Conservation (phyloP, 1,140 invertebrate species). For the Drosophila micromelanica region DNA sequence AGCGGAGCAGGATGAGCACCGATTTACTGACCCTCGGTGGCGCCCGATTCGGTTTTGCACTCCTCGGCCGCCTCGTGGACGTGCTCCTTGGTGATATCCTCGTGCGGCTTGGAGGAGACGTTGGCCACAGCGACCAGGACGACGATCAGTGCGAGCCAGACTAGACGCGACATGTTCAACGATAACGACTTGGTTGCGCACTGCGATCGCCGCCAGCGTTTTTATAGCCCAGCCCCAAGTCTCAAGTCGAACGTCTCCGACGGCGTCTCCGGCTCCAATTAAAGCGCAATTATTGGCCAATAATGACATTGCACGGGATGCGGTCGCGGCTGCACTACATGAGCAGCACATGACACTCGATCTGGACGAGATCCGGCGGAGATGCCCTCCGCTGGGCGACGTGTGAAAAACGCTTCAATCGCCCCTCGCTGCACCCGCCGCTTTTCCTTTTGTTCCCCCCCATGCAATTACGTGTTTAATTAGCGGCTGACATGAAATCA, state of each 20-base stretch:
- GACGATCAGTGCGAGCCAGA: conserved; percentile 38
- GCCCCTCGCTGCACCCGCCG: background rate
- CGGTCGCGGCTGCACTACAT: conserved; percentile 59
- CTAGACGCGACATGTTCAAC: conserved; percentile 54
- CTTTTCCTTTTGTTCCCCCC: conserved; percentile 19
- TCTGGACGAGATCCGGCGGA: conserved; percentile 65
- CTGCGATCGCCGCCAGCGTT: conserved; percentile 22
- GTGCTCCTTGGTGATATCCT: conserved; percentile 58
- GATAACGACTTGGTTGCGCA: conserved; percentile 44
- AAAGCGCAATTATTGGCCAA: conserved; percentile 60
- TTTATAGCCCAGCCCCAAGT: no score
- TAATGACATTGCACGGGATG: conserved; percentile 36
- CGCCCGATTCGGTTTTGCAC: conserved; percentile 63
- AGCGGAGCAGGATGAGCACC: no score
- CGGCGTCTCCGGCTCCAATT: conserved; percentile 41
- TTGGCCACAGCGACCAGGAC: conserved; percentile 33
- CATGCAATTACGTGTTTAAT: conserved; percentile 56
- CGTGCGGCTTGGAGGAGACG: conserved; percentile 44
- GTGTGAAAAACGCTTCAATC: conserved; percentile 58
- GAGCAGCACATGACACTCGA: conserved; percentile 75
- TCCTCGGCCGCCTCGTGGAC: conserved; percentile 43
- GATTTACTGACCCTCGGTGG: conserved; percentile 56
- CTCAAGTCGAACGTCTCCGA: no score
- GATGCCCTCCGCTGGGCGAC: conserved; percentile 68
- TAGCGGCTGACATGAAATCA: conserved; percentile 57